Evolutionary conservation across 2,797 vertebrate genomes (phyloP).

Genomic region (Serranus cabrilla): DNA sequence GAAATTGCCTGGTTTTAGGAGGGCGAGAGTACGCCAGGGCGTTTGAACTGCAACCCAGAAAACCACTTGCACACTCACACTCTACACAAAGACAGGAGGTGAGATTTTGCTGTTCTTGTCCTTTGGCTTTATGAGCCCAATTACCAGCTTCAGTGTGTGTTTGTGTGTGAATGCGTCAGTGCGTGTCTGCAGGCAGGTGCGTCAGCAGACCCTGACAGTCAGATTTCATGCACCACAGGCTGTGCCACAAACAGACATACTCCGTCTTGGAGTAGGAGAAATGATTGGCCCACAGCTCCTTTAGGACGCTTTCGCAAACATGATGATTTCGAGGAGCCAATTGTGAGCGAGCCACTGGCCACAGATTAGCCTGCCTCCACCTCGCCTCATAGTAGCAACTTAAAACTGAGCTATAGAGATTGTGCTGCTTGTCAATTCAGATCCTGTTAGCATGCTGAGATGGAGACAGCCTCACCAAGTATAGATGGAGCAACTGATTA

Average conservation of each 20-base stretch:
- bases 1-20: conserved; percentile 78
- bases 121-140: conserved; percentile 70
- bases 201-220: conserved; percentile 76
- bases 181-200: conserved; percentile 64
- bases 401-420: conserved; percentile 29
- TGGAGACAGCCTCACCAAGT: neutral
- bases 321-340: conserved; percentile 48
- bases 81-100: conserved; percentile 39
- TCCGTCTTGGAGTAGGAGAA: conserved; percentile 44
- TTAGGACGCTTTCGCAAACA: conserved; percentile 54
- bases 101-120: conserved; percentile 55
- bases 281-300: conserved; percentile 61
- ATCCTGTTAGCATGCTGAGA: conserved; percentile 16
- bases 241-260: conserved; percentile 51
- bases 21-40: conserved; percentile 52
- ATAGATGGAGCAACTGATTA: neutral
- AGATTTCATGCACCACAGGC: conserved; percentile 80
- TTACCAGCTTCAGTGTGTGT: conserved; percentile 57
- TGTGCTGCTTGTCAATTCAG: conserved; percentile 2
- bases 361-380: conserved; percentile 39
- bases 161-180: conserved; percentile 20
- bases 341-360: conserved; percentile 52
- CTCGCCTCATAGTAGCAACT: conserved; percentile 12
- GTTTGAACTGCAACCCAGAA: conserved; percentile 64
- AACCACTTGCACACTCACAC: conserved; percentile 31